phyloP scores from a whole-genome alignment of 2,797 vertebrate species.

The Chelon labrosus region DNA sequence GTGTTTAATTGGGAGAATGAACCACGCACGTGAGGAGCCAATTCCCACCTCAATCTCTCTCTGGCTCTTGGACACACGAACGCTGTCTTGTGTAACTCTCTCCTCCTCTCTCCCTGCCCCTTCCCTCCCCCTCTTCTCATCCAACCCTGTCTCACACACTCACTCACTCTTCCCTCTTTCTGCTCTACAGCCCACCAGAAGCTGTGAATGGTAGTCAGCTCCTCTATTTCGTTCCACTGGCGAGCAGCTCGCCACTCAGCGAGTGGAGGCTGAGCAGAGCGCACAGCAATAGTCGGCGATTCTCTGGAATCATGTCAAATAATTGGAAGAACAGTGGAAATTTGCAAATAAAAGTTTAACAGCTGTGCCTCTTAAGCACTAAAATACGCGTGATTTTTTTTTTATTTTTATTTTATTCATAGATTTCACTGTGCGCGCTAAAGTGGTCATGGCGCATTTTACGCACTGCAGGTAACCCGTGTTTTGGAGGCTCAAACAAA shows the following conservation, averaged over 20 bases:
- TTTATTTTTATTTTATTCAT: not conserved
- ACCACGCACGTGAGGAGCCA: constrained; percentile 7
- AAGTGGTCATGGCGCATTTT: constrained; percentile 79
- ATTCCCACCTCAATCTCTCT: constrained; percentile 12
- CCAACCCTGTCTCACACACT: constrained; percentile 21
- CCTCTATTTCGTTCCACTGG: constrained; percentile 40
- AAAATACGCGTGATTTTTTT: not conserved
- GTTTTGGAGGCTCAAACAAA: constrained; percentile 43
- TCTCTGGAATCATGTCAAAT: constrained; percentile 12
- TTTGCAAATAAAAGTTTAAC: not conserved
- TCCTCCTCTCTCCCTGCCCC: constrained; percentile 52
- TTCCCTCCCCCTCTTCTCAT: constrained; percentile 36
- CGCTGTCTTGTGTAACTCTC: constrained; percentile 65
- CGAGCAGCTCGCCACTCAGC: constrained; percentile 35
- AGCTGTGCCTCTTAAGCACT: not conserved
- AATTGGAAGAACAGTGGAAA: constrained; percentile 6
- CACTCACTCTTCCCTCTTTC: constrained; percentile 22
- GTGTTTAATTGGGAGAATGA: constrained; percentile 26
- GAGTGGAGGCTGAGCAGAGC: constrained; percentile 56
- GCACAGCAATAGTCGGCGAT: constrained; percentile 32
- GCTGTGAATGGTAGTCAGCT: constrained; percentile 64
- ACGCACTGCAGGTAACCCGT: constrained; percentile 78
- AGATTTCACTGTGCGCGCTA: constrained; percentile 50
- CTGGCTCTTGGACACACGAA: constrained; percentile 27
- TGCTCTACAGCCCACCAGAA: constrained; percentile 60